Base-by-base conservation (phyloP, 2,888 invertebrate species). In the Smittia aterrima region DNA sequence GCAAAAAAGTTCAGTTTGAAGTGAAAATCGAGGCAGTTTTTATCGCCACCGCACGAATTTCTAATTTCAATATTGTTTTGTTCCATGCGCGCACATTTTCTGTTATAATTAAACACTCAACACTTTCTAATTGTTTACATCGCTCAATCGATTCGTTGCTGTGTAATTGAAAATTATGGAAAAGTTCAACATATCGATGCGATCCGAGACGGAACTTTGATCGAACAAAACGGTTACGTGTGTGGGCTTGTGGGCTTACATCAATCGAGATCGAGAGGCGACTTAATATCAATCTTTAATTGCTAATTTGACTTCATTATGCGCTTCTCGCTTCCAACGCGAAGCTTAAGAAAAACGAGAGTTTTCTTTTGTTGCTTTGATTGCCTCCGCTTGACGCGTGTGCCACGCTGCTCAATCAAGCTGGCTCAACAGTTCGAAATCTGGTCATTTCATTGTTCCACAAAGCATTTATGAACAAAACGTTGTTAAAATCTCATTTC, bases 61-160 rank as follows among this genome's bases (percentile, higher is more conserved):
- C 47, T 68, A 67, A 67, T 68, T 68, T 47, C 41, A 68, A 68
- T 68, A 62, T 62, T 25, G n/a, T 64, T 58, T 62, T 40, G 20
- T 64, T 64, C 54, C 13, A 58, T n/a, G 18, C 25, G 27, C 25
- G 27, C 16, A 32, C 25, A 41, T 74, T 27, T 62, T 32, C 24
- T 16, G 18, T 24, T 70, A 62, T 54, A 53, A 68, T 64, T 64
- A n/a, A 71, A 58, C 53, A 20, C 25, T 47, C 20, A 32, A 54
- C 68, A 68, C 68, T 68, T 68, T 68, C 68, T 68, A 68, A 68
- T 68, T 68, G 40, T 67, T 67, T 40, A 20, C 13, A 47, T 38
- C 40, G 68, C 41, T 68, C 47, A 38, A 47, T 47, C 24, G 41
- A 68, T 68, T 47, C 18, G 58, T 47, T 11, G 13, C 18, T 22